Evolutionary conservation across 35 echinoderm and acorn worm genomes (phyloP).

Genomic region (Ophioderma brevispina): DNA sequence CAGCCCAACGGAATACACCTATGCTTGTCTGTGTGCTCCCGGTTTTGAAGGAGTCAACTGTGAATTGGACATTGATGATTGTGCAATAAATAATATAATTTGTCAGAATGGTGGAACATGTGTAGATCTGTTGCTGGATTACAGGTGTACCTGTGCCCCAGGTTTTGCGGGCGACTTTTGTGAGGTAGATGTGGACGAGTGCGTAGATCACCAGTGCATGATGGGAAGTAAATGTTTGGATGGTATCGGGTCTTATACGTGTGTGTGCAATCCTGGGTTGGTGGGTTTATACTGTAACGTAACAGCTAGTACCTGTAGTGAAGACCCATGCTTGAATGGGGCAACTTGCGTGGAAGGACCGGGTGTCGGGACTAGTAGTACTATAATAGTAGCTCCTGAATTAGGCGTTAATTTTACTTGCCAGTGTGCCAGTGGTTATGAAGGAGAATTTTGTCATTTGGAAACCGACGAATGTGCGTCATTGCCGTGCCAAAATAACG

Average conservation of each 20-base stretch:
- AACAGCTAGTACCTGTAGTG: slow-evolving; percentile 64
- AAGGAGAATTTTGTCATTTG: slow-evolving; percentile 61
- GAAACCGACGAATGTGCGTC: slow-evolving; percentile 70
- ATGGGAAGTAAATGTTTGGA: slow-evolving; percentile 70
- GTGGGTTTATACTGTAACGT: slow-evolving; percentile 55
- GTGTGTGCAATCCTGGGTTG: slow-evolving; percentile 65
- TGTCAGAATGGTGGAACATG: slow-evolving; percentile 73
- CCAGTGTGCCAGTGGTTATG: slow-evolving; percentile 59
- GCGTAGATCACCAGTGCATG: slow-evolving; percentile 40
- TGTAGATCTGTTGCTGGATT: slow-evolving; percentile 25
- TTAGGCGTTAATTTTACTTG: slow-evolving; percentile 46
- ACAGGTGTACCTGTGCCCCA: slow-evolving; percentile 47
- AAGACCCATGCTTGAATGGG: slow-evolving; percentile 44
- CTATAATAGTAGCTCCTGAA: neutral
- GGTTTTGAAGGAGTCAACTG: slow-evolving; percentile 65
- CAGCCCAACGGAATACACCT: slow-evolving; percentile 29
- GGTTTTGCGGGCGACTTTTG: slow-evolving; percentile 84
- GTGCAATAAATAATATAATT: slow-evolving; percentile 4
- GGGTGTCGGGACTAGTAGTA: neutral
- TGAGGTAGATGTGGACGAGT: slow-evolving; percentile 78
- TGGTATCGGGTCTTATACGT: slow-evolving; percentile 44
- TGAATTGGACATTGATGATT: slow-evolving; percentile 76
- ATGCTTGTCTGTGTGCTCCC: slow-evolving; percentile 48
- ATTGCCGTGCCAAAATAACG: neutral
- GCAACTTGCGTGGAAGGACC: slow-evolving; percentile 48